Conservation (phyloP, 2,113 vertebrate genomes). For the Ophthalmolycus amberensis region DNA sequence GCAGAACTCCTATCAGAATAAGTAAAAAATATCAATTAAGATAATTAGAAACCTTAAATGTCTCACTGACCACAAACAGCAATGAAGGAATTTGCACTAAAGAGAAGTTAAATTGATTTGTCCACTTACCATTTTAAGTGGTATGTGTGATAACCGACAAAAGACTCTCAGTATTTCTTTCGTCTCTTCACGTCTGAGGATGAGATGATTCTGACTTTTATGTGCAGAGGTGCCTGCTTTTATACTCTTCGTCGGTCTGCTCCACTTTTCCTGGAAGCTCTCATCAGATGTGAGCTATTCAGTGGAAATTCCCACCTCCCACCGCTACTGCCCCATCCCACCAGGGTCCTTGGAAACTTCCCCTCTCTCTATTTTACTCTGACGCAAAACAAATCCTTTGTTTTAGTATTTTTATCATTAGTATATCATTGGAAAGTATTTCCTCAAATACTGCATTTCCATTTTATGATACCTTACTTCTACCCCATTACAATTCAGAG, state of each 20-base stretch:
- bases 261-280: slow-evolving; percentile 63
- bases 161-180: slow-evolving; percentile 1
- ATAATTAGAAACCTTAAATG: neutral
- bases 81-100: neutral
- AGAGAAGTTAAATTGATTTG: neutral
- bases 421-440: neutral
- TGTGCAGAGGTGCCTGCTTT: slow-evolving; percentile 11
- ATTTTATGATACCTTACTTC: neutral
- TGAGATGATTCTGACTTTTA: slow-evolving; percentile 20
- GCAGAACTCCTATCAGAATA: slow-evolving; percentile 44
- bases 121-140: slow-evolving; percentile 72
- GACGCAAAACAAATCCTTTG: neutral
- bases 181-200: neutral
- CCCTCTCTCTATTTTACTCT: neutral
- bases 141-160: neutral
- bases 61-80: neutral
- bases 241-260: slow-evolving; percentile 9
- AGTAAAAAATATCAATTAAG: neutral
- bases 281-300: slow-evolving; percentile 10
- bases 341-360: neutral
- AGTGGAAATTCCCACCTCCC: slow-evolving; percentile 64
- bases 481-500: neutral
- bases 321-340: neutral
- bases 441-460: neutral
- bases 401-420: neutral